Evolutionary conservation across 1,140 invertebrate species (phyloP).

Genomic region (Drosophila takahashii): DNA sequence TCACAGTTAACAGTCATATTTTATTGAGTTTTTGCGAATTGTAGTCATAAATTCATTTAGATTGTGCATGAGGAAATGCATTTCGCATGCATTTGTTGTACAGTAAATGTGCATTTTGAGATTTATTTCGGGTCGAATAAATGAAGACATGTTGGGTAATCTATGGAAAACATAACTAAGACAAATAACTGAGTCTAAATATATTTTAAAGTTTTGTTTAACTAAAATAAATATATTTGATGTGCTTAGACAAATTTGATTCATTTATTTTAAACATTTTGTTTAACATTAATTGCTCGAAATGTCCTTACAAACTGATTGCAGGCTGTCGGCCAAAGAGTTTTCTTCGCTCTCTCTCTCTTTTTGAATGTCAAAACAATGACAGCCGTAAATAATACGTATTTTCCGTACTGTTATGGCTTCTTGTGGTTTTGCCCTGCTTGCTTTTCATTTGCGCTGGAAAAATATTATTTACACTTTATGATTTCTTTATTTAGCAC

Average conservation of each 20-base stretch:
- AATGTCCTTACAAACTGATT: conserved; percentile 55
- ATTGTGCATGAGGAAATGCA: conserved; percentile 41
- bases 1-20: conserved; percentile 58
- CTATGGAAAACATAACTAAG: not conserved
- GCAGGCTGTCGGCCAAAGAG: conserved; percentile 45
- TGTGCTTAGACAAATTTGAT: conserved; percentile 15
- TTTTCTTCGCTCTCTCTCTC: conserved; percentile 43
- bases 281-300: conserved; percentile 62
- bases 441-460: conserved; percentile 66
- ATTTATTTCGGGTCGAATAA: conserved; percentile 16
- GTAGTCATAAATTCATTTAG: conserved; percentile 64
- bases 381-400: conserved; percentile 69
- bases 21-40: conserved; percentile 58
- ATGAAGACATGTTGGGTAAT: not conserved
- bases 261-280: conserved; percentile 59
- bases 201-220: no score
- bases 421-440: conserved; percentile 27
- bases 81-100: conserved; percentile 41
- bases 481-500: conserved; percentile 79
- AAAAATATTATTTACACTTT: conserved; percentile 78
- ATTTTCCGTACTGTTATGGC: not conserved
- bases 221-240: no score
- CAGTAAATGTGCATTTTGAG: conserved; percentile 28
- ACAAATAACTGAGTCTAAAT: no score
- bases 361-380: conserved; percentile 66